These are phyloP conservation scores for Agrochola macilenta DNA, from an alignment of 2,888 invertebrate genomes.

Conservation along the genomic window DNA sequence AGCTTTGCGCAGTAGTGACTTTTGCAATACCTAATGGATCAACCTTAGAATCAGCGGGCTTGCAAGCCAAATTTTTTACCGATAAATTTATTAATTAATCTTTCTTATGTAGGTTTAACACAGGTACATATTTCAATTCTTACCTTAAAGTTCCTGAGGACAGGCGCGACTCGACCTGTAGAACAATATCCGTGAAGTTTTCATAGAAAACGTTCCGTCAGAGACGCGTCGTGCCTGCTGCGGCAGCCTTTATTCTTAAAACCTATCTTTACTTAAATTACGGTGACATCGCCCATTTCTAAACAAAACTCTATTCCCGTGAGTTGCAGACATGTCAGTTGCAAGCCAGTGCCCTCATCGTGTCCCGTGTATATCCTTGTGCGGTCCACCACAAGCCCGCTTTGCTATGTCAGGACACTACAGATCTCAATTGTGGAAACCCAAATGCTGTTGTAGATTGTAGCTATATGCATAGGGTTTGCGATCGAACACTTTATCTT, in stretches of 20 bases:
- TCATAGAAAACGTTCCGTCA: no score
- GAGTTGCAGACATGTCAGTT: not conserved
- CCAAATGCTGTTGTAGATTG: not conserved
- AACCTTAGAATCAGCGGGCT: not conserved
- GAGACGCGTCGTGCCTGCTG: no score
- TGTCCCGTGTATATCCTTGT: not conserved
- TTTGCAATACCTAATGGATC: not conserved
- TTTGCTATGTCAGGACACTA: constrained; percentile 10
- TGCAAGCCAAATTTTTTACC: not conserved
- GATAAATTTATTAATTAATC: not conserved
- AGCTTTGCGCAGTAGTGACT: not conserved
- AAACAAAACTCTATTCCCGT: not conserved
- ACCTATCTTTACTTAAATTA: no score
- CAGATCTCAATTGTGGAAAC: constrained; percentile 6
- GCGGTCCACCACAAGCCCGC: constrained; percentile 16
- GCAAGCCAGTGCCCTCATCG: not conserved
- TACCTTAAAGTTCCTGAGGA: no score
- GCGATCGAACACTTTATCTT: no score
- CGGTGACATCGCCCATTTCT: no score
- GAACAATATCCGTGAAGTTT: no score
- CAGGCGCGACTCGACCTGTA: no score
- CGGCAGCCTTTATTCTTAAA: no score
- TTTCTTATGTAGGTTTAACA: no score
- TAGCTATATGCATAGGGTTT: not conserved
- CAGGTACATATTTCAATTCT: no score